Conservation (phyloP, 2,113 vertebrate genomes). For the Arizona elegans region DNA sequence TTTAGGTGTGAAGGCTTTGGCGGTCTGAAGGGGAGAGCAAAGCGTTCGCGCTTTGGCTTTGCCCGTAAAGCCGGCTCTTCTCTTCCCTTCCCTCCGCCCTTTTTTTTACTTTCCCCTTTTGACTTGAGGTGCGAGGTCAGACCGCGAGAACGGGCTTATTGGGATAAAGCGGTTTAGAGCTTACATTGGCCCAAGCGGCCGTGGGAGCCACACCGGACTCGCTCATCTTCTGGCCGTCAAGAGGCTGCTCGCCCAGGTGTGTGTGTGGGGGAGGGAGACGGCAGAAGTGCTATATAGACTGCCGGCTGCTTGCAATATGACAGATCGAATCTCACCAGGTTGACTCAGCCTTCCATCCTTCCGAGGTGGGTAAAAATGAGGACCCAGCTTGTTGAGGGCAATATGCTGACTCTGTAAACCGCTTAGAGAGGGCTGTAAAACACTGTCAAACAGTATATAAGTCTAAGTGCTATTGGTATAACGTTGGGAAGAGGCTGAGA, state of each 20-base stretch:
- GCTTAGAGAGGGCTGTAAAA: too few relatives aligned
- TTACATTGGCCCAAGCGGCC: background rate
- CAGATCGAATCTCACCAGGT: too few relatives aligned
- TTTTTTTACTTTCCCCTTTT: background rate
- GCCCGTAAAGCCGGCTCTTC: background rate
- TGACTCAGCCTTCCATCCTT: too few relatives aligned
- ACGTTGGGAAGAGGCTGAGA: background rate
- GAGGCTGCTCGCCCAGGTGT: background rate
- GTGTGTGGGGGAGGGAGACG: background rate
- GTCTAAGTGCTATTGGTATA: too few relatives aligned
- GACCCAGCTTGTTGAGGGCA: too few relatives aligned
- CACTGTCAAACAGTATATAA: too few relatives aligned
- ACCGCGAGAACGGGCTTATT: background rate
- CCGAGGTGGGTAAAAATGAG: too few relatives aligned
- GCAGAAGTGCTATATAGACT: background rate
- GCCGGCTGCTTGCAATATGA: too few relatives aligned
- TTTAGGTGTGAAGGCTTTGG: too few relatives aligned
- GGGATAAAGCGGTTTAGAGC: background rate
- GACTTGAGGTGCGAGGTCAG: background rate
- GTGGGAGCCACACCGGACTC: background rate
- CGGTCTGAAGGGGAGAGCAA: background rate
- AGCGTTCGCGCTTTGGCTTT: background rate
- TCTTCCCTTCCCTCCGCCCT: background rate
- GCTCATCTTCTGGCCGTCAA: background rate
- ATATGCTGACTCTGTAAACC: too few relatives aligned